Percentiles rank a stretch among this genome's conserved stretches.
phyloP scores from a whole-genome alignment of 2,888 invertebrate species.

The Pandemis heparana region DNA sequence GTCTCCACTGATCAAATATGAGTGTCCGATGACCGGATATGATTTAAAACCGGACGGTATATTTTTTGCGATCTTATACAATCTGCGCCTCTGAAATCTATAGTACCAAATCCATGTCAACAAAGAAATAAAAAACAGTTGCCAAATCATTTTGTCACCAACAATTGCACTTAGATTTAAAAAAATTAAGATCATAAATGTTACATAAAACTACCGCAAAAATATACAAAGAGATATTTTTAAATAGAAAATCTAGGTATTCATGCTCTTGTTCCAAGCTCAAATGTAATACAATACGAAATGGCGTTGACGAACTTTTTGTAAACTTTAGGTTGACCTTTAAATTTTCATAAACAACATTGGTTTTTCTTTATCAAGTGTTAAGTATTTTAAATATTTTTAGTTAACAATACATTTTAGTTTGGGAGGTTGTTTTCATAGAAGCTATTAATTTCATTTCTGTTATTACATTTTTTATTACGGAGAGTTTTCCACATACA shows the following conservation, averaged over 20 bases:
- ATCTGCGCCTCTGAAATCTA: conserved; percentile 18
- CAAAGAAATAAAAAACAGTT: conserved; percentile 7
- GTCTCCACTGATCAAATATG: conserved; percentile 13
- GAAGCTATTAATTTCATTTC: too few species aligned
- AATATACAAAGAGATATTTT: background rate
- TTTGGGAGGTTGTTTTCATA: too few species aligned
- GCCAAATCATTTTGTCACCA: conserved; percentile 18
- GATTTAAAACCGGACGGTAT: conserved; percentile 11
- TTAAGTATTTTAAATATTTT: too few species aligned
- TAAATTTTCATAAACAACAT: too few species aligned
- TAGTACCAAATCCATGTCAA: background rate
- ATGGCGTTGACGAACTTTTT: background rate
- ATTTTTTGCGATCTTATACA: conserved; percentile 7
- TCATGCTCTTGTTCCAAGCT: too few species aligned
- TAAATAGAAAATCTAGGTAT: background rate
- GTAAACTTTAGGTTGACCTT: background rate
- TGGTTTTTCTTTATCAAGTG: too few species aligned
- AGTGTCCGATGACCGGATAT: conserved; percentile 23
- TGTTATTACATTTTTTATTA: too few species aligned
- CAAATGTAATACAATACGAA: too few species aligned
- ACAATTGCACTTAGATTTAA: background rate
- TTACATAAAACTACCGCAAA: background rate
- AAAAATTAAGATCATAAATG: background rate
- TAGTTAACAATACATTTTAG: too few species aligned
- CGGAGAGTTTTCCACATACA: too few species aligned